Base-by-base conservation (phyloP, 2,888 invertebrate species). In the Stratiomys singularior region DNA sequence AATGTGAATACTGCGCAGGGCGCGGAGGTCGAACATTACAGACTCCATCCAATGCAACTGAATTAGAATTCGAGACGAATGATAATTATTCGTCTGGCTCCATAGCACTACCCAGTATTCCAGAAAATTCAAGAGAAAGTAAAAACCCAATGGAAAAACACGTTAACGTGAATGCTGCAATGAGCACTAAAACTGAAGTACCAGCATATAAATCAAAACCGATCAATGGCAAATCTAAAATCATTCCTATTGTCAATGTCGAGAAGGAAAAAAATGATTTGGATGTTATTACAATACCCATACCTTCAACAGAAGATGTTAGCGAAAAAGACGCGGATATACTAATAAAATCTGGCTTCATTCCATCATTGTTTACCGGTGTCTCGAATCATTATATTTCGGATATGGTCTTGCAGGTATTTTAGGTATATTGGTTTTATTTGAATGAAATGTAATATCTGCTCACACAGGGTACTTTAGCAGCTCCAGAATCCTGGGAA, bases 21-120 rank as follows among this genome's bases (percentile, higher is more conserved):
- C 89, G 89, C 81, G 88, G 89, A 85, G 89, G 89, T 60, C 90
- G 90, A 30, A 88, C 90, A 80, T 86, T 93, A 58, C 93, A 93
- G 83, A 94, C 94, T 0, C 94, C 94, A 0, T 93, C 93, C 0
- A 94, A 94, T 84, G 94, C 94, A 44, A 93, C 94, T 0, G 94
- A 94, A 83, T 89, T 93, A 86, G 90, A 90, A 82, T 90, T 88
- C 79, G 89, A 90, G 80, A 86, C 89, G 64, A 81, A 78, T 23
- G 86, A 87, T 77, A 85, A 85, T 60, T 83, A 84, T 78, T 83
- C 84, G 72, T 83, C 83, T 66, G 84, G 82, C 11, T 76, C 79
- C 78, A 52, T 56, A 2, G 11, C 67, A n/a, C n/a, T 58, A 11
- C 9, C 58, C 13, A 77, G 60, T 3, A 28, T 25, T 11, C 46